A percentile compares a stretch with the other conserved stretches of the same genome.
Conservation (phyloP, 2,797 vertebrate species). For the Eulemur coronatus region DNA sequence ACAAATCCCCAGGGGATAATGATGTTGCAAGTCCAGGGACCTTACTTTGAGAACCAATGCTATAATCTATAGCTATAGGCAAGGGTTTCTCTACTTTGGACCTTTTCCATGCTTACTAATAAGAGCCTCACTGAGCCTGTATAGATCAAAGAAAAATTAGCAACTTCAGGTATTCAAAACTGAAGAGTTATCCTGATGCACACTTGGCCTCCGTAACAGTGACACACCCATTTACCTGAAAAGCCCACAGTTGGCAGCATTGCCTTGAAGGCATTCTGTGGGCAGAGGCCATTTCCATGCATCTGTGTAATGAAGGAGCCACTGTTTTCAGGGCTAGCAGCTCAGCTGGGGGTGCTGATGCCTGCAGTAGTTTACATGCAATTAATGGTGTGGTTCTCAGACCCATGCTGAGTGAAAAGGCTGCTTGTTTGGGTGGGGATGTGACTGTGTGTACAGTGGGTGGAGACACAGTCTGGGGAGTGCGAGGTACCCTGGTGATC, state of each 20-base stretch:
- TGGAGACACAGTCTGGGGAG: background rate
- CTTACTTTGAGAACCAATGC: background rate
- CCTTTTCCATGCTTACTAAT: background rate
- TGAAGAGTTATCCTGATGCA: background rate
- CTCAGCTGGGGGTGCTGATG: background rate
- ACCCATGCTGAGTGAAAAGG: background rate
- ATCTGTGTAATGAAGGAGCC: conserved; percentile 32
- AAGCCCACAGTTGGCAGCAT: background rate
- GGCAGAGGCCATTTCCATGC: background rate
- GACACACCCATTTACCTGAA: background rate
- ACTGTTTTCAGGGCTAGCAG: background rate
- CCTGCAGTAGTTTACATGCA: background rate
- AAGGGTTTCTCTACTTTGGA: background rate
- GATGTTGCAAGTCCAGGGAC: background rate
- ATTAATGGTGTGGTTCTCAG: background rate
- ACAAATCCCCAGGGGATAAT: background rate
- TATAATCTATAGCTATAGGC: background rate
- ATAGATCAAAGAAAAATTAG: background rate
- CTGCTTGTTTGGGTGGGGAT: conserved; percentile 40
- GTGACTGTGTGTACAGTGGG: background rate
- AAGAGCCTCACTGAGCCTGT: background rate
- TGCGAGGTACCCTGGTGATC: background rate
- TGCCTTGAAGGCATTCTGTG: background rate
- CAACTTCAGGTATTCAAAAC: background rate
- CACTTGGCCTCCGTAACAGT: background rate